Evolutionary conservation across 2,113 vertebrate species (phyloP).

Genomic region (Anas platyrhynchos): DNA sequence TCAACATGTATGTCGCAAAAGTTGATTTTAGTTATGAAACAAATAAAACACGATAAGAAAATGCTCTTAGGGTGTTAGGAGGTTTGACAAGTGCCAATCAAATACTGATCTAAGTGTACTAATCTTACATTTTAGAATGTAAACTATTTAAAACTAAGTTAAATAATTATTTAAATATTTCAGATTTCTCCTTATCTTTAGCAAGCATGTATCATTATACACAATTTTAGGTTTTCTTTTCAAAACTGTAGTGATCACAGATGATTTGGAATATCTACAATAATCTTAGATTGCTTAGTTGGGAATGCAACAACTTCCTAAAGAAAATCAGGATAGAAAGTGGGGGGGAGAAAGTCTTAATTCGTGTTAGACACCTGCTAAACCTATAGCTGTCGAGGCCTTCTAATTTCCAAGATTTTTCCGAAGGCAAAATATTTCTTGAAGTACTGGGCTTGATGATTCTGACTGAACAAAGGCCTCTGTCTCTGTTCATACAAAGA

Average conservation of each 20-base stretch:
- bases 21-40: background rate
- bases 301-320: background rate
- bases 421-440: background rate
- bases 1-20: constrained; percentile 82
- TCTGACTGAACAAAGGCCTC: background rate
- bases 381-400: background rate
- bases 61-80: background rate
- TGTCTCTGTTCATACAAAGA: background rate
- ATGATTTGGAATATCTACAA: background rate
- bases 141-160: background rate
- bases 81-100: background rate
- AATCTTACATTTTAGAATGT: background rate
- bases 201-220: background rate
- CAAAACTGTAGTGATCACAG: background rate
- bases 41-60: background rate
- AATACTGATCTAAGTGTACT: background rate
- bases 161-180: background rate
- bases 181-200: background rate
- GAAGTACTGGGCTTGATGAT: background rate
- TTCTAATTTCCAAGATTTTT: background rate
- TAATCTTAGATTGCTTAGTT: background rate
- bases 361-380: background rate
- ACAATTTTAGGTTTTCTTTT: background rate
- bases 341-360: background rate
- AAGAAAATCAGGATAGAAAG: background rate